phyloP scores from a whole-genome alignment of 1,140 invertebrate genomes.

The Lepidurus couesii region DNA sequence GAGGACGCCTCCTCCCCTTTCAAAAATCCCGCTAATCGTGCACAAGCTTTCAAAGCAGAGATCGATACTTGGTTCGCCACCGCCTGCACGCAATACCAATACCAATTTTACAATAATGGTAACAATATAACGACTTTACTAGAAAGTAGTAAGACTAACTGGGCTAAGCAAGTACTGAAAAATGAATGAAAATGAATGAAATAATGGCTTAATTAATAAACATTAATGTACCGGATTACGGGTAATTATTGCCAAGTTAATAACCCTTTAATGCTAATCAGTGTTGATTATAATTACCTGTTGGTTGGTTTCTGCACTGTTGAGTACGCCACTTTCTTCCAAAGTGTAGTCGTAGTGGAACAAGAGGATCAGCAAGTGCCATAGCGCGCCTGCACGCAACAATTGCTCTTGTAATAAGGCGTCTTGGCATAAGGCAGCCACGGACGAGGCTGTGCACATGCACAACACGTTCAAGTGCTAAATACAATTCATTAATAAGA shows the following conservation, averaged over 20 bases:
- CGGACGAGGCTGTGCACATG: slow-evolving; percentile 74
- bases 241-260: no score
- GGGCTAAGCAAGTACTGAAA: not conserved
- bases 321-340: slow-evolving; percentile 89
- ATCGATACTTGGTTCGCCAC: slow-evolving; percentile 87
- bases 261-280: slow-evolving; percentile 27
- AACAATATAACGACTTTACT: not conserved
- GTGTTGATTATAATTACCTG: slow-evolving; percentile 49
- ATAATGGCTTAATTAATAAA: no score
- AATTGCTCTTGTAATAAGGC: slow-evolving; percentile 80
- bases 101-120: not conserved
- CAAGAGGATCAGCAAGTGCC: slow-evolving; percentile 83
- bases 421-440: slow-evolving; percentile 73
- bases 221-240: no score
- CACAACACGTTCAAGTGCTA: slow-evolving; percentile 74
- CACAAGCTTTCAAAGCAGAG: slow-evolving; percentile 74
- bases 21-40: slow-evolving; percentile 68
- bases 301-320: slow-evolving; percentile 73
- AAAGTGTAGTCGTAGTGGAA: slow-evolving; percentile 97
- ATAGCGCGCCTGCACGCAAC: slow-evolving; percentile 84
- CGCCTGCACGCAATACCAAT: slow-evolving; percentile 57
- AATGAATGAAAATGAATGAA: not conserved
- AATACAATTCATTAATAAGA: slow-evolving; percentile 33
- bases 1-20: slow-evolving; percentile 57
- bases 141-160: not conserved